phyloP scores from a whole-genome alignment of 2,113 vertebrate genomes.

The Sebastes schlegelii region DNA sequence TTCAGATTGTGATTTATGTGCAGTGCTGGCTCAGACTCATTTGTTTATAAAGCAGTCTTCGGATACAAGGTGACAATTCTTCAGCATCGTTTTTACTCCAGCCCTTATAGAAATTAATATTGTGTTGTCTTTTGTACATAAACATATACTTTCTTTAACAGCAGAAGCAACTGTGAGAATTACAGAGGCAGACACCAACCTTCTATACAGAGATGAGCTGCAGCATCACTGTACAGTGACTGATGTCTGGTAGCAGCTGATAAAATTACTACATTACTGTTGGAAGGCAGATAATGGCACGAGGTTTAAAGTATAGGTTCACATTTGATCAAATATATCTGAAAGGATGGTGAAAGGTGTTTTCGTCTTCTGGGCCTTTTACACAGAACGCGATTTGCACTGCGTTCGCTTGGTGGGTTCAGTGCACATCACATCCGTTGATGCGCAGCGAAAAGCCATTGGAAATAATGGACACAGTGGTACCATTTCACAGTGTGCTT shows the following conservation, averaged over 20 bases:
- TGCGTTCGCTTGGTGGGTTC: too few relatives aligned
- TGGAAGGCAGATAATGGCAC: not conserved
- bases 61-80: slow-evolving; percentile 22
- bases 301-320: not conserved
- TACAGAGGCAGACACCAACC: too few relatives aligned
- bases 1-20: slow-evolving; percentile 41
- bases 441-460: too few relatives aligned
- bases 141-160: not conserved
- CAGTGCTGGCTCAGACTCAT: slow-evolving; percentile 10
- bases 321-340: not conserved
- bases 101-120: not conserved
- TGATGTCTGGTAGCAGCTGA: not conserved
- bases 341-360: too few relatives aligned
- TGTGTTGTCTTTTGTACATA: not conserved
- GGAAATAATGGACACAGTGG: too few relatives aligned
- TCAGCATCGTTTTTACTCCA: not conserved
- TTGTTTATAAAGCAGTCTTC: slow-evolving; percentile 14
- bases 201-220: not conserved
- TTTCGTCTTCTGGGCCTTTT: too few relatives aligned
- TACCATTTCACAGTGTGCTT: too few relatives aligned
- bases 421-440: too few relatives aligned
- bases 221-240: not conserved
- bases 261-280: not conserved
- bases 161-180: not conserved
- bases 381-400: too few relatives aligned